Evolutionary conservation across 2,113 vertebrate species (phyloP), one percentile per base, ranked within the genome.

Genomic region (Lepus timidus): DNA sequence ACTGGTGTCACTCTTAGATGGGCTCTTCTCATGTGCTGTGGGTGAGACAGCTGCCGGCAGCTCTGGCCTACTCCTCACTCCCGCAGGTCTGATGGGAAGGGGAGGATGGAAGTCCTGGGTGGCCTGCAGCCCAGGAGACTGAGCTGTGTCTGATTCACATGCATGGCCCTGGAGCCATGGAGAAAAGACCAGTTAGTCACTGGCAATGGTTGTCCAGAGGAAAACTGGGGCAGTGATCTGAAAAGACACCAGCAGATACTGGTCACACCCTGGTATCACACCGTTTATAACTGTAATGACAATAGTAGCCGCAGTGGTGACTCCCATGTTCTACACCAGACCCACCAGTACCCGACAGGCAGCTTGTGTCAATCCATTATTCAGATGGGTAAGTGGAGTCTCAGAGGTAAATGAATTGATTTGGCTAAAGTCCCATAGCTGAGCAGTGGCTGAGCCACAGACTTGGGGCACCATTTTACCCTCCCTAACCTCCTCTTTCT

Each of bases 401-500:
- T 87, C 51, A 31, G 0, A 29, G 81, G 33, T 29, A 61, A 62
- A 14, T 36, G 55, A 81, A 81, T 22, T 27, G 84, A 61, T 51
- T 3, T 8, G n/a, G 36, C 17, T 85, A 27, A 3, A 22, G 6
- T 7, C 19, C 4, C 25, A 58, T 13, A 17, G 61, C 1, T 9
- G 49, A 75, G 8, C 33, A 22, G 36, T 14, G 44, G 64, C 62
- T 9, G 23, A 58, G 49, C 62, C 22, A 5, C 20, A 74, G 19
- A 0, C 65, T 4, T 3, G 68, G 11, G 8, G 0, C 12, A 6
- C 20, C 17, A 0, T 33, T 52, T 62, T 6, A 8, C 20, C 58
- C 19, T 62, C 17, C 68, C 22, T 20, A 29, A 49, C 6, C 3
- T 39, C 25, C 12, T 67, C 67, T 55, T 19, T 68, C 70, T 68